These are phyloP conservation scores for Mimachlamys varia DNA, from an alignment of 2,888 invertebrate genomes.

Conservation along the genomic window DNA sequence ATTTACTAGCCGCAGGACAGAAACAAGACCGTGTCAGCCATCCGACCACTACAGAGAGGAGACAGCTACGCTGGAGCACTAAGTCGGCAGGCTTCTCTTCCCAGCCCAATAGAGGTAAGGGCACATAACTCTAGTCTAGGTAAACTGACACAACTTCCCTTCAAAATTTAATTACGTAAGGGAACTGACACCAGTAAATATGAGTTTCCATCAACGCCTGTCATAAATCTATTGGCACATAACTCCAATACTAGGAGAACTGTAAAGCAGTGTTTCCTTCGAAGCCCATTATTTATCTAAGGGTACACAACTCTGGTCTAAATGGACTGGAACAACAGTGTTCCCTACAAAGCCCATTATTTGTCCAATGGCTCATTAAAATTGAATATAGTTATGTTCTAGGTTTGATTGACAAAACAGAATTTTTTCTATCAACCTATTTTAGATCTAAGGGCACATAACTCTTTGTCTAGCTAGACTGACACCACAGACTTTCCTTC, in stretches of 20 bases:
- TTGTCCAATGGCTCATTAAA: constrained; percentile 43
- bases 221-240: no score
- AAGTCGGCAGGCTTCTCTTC: constrained; percentile 46
- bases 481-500: constrained; percentile 40
- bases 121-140: background rate
- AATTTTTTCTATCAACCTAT: no score
- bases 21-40: constrained; percentile 54
- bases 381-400: background rate
- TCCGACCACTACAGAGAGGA: constrained; percentile 53
- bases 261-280: no score
- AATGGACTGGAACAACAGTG: no score
- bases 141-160: background rate
- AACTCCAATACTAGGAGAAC: no score
- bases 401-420: constrained; percentile 49
- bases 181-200: no score
- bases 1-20: constrained; percentile 64
- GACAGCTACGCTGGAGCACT: constrained; percentile 58
- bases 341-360: no score
- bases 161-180: no score
- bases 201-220: no score
- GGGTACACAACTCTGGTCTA: background rate
- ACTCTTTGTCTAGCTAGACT: background rate
- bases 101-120: constrained; percentile 56
- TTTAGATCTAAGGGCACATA: constrained; percentile 47
- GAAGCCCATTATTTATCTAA: constrained; percentile 45